Base-by-base conservation (phyloP, 1,140 invertebrate species). In the Drosophila leontia region DNA sequence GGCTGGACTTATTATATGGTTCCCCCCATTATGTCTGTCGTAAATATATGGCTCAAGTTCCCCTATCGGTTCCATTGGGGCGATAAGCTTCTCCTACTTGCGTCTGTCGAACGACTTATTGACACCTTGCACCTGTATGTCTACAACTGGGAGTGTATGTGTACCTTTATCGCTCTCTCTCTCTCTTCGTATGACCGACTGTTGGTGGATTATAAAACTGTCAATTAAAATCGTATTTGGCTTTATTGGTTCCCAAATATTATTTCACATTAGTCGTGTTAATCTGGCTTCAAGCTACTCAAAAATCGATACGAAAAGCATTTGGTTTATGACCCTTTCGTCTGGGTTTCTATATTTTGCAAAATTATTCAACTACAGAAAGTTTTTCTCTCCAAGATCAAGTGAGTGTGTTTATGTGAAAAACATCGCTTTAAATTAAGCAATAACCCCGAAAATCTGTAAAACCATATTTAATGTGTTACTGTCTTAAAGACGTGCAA, bases 201-300 rank as follows among this genome's bases (percentile, higher is more conserved):
- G 42, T 29, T 51, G 29, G 37, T 35, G 58, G 71, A 70, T 81
- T 80, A 68, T 86, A 86, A 76, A 86, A 76, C 55, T 72, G 83
- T 59, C 83, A 86, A 86, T 87, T 87, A 86, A 86, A 86, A 87
- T 72, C 83, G 59, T 76, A 86, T 86, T 86, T 86, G 19, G 37
- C 15, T 64, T 64, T 60, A 83, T 53, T 51, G 68, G 41, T n/a
- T n/a, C 13, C 9, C 55, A 60, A 41, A 35, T 29, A 53, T 53
- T 56, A 34, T 39, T 47, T 59, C 32, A 56, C 50, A 42, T 15
- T 29, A 37, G 29, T n/a, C 29, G 64, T 11, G 55, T 59, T 72
- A 72, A 72, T 72, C 67, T 72, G 53, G 13, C 45, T n/a, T 34
- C 29, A 56, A 44, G 74, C 42, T n/a, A 37, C 37, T 47, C 50